Evolutionary conservation across 1,140 invertebrate genomes (phyloP).

Genomic region (Euwallacea fornicatus): DNA sequence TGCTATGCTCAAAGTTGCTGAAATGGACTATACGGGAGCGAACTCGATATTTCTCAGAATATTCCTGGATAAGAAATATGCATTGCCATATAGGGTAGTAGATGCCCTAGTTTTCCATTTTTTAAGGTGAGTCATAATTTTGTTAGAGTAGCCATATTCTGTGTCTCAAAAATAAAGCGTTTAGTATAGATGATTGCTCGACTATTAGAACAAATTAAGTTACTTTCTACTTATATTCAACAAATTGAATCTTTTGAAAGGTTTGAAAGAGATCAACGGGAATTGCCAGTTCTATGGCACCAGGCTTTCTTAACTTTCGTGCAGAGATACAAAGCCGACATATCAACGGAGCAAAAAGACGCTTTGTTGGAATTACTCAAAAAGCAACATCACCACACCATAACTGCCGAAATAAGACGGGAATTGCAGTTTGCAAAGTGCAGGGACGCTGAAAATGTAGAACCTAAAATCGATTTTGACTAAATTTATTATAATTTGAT

Average conservation of each 20-base stretch:
- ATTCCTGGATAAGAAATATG: conserved; percentile 98
- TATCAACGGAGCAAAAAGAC: conserved; percentile 90
- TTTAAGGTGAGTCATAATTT: conserved; percentile 62
- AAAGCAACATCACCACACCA: conserved; percentile 75
- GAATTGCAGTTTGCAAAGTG: conserved; percentile 83
- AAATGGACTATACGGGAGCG: conserved; percentile 98
- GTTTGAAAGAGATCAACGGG: conserved; percentile 79
- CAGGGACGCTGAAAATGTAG: conserved; percentile 68
- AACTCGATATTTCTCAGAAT: conserved; percentile 95
- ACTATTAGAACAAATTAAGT: not conserved
- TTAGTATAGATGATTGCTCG: not conserved
- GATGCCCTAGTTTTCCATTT: conserved; percentile 97
- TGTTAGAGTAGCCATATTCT: too few species aligned
- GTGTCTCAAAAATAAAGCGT: not conserved
- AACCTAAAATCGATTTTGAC: conserved; percentile 47
- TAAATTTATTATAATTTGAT: conserved; percentile 12
- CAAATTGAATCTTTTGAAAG: conserved; percentile 55
- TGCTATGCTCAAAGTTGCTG: conserved; percentile 92
- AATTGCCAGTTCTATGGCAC: conserved; percentile 96
- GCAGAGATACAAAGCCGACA: conserved; percentile 93
- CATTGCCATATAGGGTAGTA: conserved; percentile 91
- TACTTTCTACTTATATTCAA: not conserved
- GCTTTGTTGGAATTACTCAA: conserved; percentile 77
- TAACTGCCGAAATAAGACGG: conserved; percentile 83
- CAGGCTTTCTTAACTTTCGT: conserved; percentile 92